Base-by-base conservation (phyloP, 2,797 vertebrate genomes). In the Danio jaintianensis region DNA sequence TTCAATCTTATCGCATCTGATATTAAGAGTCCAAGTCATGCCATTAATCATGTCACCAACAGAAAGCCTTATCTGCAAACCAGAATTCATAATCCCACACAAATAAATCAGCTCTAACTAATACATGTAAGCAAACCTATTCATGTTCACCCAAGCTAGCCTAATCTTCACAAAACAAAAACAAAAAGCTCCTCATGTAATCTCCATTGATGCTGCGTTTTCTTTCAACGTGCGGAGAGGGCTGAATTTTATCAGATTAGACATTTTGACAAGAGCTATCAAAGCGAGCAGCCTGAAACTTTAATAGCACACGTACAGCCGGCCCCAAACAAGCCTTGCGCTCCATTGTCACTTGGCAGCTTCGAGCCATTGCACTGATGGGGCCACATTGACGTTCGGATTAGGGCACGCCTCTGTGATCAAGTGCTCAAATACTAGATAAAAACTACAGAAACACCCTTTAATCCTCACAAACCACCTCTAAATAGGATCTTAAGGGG, bases 361-460 rank as follows among this genome's bases (percentile, higher is more conserved):
- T 94, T 91, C 92, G 92, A 93, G 94, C 93, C 94, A 93, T 85
- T 90, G 93, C 93, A 92, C 91, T 97, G 95, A 97, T 93, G 92
- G 96, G 92, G 89, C 91, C 85, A 91, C 95, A 97, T 97, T 95
- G 96, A 97, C 96, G 95, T 96, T 94, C 85, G 94, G 95, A 97
- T 98, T 97, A 97, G 93, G 94, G 92, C 95, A 97, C 91, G 95
- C 93, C 92, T 96, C 95, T 91, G 90, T 96, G 96, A 98, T 97
- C 96, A 97, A 96, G 94, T 95, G 93, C 94, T 97, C 96, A 96
- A 96, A 95, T 93, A 94, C 92, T 91, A 95, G 95, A 96, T 96
- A 95, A 97, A 96, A 97, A 89, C 93, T 93, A 90, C 89, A 95
- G 94, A 94, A 91, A 95, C 93, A 95, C 93, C 94, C 95, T 96